Base-by-base conservation (phyloP, 1,140 invertebrate genomes). In the Platorchestia sp. region DNA sequence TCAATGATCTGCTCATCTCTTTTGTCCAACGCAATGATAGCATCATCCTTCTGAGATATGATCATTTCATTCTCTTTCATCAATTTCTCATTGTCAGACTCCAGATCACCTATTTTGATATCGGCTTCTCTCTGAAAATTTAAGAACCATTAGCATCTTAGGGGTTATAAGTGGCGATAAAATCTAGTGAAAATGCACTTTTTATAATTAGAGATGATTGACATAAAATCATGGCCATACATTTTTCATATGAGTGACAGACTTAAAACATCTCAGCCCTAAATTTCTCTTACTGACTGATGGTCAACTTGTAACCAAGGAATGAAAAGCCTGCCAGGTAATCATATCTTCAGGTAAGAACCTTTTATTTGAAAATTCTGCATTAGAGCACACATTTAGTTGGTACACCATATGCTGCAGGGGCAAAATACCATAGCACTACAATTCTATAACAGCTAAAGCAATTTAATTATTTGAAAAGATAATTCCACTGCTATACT, bases 41-140 rank as follows among this genome's bases (percentile, higher is more conserved):
- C 91, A 40, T 93, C 91, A 5, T 93, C 91, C 10, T 44, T 44
- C 91, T 93, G 91, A n/a, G 91, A 93, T 14, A 93, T 93, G 43
- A 93, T 10, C 45, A 93, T 7, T 14, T 93, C 91, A 93, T 93
- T 93, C 36, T 93, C 91, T 22, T 45, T 42, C 1, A 45, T 22
- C 36, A 93, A 44, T 45, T 44, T 93, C 91, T 45, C 91, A 93
- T 45, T 93, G 43, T 93, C 91, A 40, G 91, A 45, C 45, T 93
- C 91, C 36, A 42, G 47, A 44, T 93, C 91, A 45, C 91, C 91
- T 47, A 45, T 41, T 93, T 40, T 93, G 43, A 93, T 47, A 45
- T 93, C 91, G 22, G 91, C 45, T 93, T 93, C 91, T 47, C 91
- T 93, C 91, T 93, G 45, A 3, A 90, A 90, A 45, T 16, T n/a